phyloP scores from a whole-genome alignment of 2,113 vertebrate species.

The Sula dactylatra region DNA sequence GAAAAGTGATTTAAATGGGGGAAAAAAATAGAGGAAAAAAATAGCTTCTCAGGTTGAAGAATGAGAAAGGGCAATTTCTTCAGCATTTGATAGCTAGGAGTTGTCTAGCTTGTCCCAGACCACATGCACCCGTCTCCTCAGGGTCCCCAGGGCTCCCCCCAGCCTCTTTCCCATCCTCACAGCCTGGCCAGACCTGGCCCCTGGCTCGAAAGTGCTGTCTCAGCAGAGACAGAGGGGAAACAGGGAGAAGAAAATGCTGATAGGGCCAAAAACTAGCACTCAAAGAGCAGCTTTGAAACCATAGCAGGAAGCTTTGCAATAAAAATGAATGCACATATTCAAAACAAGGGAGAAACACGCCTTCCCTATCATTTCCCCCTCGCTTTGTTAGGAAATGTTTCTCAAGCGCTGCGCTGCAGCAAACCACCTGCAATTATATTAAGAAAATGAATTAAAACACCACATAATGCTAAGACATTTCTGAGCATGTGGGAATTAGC shows the following conservation, averaged over 20 bases:
- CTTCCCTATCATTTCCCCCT: neutral
- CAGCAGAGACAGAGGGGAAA: neutral
- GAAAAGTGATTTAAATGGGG: neutral
- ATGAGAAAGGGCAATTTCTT: neutral
- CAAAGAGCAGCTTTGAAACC: neutral
- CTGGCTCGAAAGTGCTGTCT: neutral
- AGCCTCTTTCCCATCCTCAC: neutral
- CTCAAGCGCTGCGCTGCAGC: neutral
- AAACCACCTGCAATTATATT: neutral
- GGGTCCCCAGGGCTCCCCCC: no score
- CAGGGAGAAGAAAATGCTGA: neutral
- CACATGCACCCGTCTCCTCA: neutral
- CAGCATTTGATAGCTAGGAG: neutral
- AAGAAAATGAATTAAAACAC: neutral
- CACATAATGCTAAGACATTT: neutral
- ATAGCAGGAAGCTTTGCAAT: neutral
- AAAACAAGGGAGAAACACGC: neutral
- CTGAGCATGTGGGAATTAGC: neutral
- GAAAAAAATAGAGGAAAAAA: neutral
- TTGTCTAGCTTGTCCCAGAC: neutral
- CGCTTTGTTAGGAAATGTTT: neutral
- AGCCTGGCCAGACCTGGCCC: neutral
- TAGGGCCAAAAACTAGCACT: neutral
- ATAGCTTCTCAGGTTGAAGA: neutral
- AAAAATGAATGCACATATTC: neutral